Evolutionary conservation across 2,888 invertebrate species (phyloP), one percentile per base, ranked within the genome.

Genomic region (Oscheius sp.): DNA sequence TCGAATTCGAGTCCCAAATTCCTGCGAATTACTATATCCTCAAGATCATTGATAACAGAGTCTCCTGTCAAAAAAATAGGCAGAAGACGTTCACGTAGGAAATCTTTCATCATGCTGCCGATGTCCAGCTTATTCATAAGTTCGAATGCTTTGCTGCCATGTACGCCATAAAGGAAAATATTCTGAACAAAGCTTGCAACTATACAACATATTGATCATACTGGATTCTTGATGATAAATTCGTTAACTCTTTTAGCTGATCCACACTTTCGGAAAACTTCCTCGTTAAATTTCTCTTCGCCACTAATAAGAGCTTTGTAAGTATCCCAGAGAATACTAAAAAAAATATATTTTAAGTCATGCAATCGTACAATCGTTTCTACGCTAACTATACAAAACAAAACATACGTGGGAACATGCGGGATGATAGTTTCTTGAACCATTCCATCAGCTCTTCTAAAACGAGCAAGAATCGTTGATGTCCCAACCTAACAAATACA

Each of bases 361-460:
- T n/a, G n/a, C n/a, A n/a, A n/a, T n/a, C n/a, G n/a, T n/a, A n/a
- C n/a, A n/a, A n/a, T n/a, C n/a, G n/a, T n/a, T n/a, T n/a, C n/a
- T n/a, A n/a, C n/a, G n/a, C n/a, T n/a, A n/a, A n/a, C n/a, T n/a
- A 48, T 25, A 23, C 8, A 55, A 10, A 53, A 50, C 5, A 17
- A 17, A 33, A 55, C 55, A 34, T 33, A 55, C 55, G 34, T n/a
- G n/a, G 55, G 55, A 55, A 55, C 55, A 17, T 55, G 33, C 4
- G 55, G 55, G 23, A 55, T 55, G 34, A 55, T 25, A n/a, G 55
- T 55, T 20, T 55, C 55, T n/a, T 15, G n/a, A 0, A 55, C 55
- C 20, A 34, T 55, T 29, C 33, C 33, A 4, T 55, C 55, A n/a
- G 33, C 5, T n/a, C n/a, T n/a, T 20, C 20, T 34, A 34, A 17